These are phyloP conservation scores for Micronisus gabar DNA, from an alignment of 2,113 vertebrate species.

Conservation along the genomic window DNA sequence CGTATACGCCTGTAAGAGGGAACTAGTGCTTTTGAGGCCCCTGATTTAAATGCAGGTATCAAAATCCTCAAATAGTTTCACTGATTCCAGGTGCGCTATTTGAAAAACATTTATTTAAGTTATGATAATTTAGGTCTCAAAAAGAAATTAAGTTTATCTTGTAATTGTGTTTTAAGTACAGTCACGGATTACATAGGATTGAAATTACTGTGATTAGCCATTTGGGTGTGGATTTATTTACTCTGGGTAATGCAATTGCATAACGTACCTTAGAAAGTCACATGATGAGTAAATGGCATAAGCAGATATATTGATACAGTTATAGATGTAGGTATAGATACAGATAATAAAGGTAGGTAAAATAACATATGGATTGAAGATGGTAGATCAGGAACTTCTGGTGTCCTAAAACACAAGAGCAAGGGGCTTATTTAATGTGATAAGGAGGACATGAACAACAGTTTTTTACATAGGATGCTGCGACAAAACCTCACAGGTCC, in stretches of 20 bases:
- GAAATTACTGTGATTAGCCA: not conserved
- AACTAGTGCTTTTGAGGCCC: not conserved
- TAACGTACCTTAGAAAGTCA: not conserved
- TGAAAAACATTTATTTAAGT: not conserved
- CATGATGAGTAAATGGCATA: not conserved
- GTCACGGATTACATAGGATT: not conserved
- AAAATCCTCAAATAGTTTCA: not conserved
- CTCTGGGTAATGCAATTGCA: not conserved
- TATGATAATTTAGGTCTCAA: not conserved
- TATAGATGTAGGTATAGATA: not conserved
- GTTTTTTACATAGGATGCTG: not conserved
- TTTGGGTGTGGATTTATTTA: not conserved
- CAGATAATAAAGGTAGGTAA: not conserved
- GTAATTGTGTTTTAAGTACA: not conserved
- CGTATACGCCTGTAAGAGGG: rapidly evolving
- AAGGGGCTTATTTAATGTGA: not conserved
- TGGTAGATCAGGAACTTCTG: not conserved
- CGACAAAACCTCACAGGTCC: not conserved
- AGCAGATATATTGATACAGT: not conserved
- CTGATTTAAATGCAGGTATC: rapidly evolving
- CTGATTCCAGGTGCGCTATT: not conserved
- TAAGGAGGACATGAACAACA: not conserved
- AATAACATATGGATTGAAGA: not conserved
- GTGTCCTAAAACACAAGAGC: not conserved
- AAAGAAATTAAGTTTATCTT: not conserved